Evolutionary conservation across 2,113 vertebrate genomes (phyloP).

Genomic region (Forbesichthys agassizii): DNA sequence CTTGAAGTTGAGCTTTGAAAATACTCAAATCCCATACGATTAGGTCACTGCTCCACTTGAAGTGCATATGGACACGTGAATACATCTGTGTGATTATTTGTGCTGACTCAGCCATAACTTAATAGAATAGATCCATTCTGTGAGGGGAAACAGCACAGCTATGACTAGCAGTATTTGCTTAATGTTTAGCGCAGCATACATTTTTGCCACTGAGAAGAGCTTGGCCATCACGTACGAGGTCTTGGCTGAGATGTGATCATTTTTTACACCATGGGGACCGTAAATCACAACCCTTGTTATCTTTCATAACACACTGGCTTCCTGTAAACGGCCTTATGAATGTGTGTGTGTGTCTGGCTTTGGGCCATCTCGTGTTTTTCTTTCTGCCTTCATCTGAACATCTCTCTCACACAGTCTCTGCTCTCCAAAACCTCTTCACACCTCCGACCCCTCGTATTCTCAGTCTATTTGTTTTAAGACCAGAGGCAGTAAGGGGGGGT

Average conservation of each 20-base stretch:
- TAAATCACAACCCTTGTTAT: slow-evolving; percentile 56
- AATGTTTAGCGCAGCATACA: slow-evolving; percentile 16
- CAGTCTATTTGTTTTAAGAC: slow-evolving; percentile 74
- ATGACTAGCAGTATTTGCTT: not conserved
- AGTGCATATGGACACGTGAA: no score
- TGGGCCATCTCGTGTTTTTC: not conserved
- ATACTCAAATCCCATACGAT: no score
- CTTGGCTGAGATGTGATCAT: slow-evolving; percentile 38
- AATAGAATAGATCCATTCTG: not conserved
- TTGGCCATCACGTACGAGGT: slow-evolving; percentile 4
- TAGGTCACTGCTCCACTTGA: no score
- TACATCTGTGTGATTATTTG: no score
- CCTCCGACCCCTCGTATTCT: slow-evolving; percentile 29
- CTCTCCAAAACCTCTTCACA: slow-evolving; percentile 24
- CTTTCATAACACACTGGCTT: slow-evolving; percentile 42
- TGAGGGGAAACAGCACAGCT: slow-evolving; percentile 11
- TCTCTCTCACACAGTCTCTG: slow-evolving; percentile 37
- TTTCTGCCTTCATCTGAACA: not conserved
- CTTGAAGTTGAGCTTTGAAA: no score
- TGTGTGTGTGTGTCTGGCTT: slow-evolving; percentile 1
- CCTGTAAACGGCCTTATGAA: slow-evolving; percentile 13
- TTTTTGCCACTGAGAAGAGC: slow-evolving; percentile 1
- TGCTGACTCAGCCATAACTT: no score
- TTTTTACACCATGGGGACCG: slow-evolving; percentile 39
- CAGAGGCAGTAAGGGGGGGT: slow-evolving; percentile 55